Evolutionary conservation across 2,113 vertebrate genomes (phyloP), one percentile per base, ranked within the genome.

Genomic region (Thinocorus orbignyianus): DNA sequence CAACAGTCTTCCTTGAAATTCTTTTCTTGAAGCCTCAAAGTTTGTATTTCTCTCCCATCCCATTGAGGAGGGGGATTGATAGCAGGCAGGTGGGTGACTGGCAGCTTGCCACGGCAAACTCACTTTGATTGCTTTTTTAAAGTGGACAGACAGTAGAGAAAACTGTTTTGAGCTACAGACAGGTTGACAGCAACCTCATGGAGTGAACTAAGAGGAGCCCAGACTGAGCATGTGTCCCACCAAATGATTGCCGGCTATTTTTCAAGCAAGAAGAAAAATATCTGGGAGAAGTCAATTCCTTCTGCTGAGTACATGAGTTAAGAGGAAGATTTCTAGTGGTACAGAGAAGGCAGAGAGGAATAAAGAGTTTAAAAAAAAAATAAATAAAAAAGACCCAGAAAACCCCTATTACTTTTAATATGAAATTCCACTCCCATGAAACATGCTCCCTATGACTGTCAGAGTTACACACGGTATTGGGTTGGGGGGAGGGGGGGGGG

Each of bases 401-500:
- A n/a, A n/a, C n/a, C n/a, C n/a, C 0, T 5, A 6, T 23, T 57
- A 20, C 19, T 39, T 77, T n/a, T 72, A 65, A 39, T 0, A 0
- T n/a, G 14, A 76, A 30, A 60, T 24, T 48, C 60, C 81, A 13
- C 25, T 74, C 9, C 20, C 20, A 55, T 39, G 44, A 62, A 62
- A 7, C 5, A 39, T 6, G 6, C 2, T 78, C 16, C 22, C 33
- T 68, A 24, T 74, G 33, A 65, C 10, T 11, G 68, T 14, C 33
- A 51, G 4, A 33, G 12, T 17, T 64, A n/a, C 1, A 4, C 72
- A 52, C 3, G 58, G 18, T 4, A 71, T 4, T 66, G 13, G 33
- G 49, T 74, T 73, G 33, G 11, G n/a, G 16, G 7, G 42, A 14
- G 42, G 42, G 10, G 42, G 42, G 42, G 42, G 11, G 42, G 42